Evolutionary conservation across 2,113 vertebrate species (phyloP), one percentile per base, ranked within the genome.

Genomic region (Oncorhynchus gorbuscha): DNA sequence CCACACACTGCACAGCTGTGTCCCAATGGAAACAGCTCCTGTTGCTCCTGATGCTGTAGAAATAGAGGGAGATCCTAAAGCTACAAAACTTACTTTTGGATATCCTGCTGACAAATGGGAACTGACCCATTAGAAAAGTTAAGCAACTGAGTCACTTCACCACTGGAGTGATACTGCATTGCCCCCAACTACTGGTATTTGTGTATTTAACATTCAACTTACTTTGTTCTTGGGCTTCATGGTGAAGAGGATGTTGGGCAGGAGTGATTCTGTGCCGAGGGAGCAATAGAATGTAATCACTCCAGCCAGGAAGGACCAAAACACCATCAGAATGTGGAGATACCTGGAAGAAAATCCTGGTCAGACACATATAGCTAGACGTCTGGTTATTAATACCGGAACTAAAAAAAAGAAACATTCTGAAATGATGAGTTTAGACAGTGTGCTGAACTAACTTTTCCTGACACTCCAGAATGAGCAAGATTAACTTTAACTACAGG

Each of bases 281-380:
- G 94, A 95, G 79, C 94, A 97, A 81, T 97, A 99, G 91, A 97
- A 99, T 2, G 95, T 96, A 84, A 94, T 83, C 39, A 95, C 87
- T 0, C 98, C 98, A 24, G 96, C 97, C 91, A 99, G 89, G 81
- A 99, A 97, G 0, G 97, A 99, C 98, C 98, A 99, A 90, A 99
- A 96, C 64, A 97, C 77, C 96, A 99, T 95, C 49, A 99, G 87
- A 81, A 99, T 84, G 76, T 96, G 96, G n/a, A 98, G 89, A 72
- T 96, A 98, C 87, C 98, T 99, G 39, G 2, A 45, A 89, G n/a
- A 66, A 48, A 9, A 74, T 14, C 3, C 3, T 13, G 9, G 20
- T 22, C 49, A 66, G 61, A 65, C 12, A 45, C 39, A 45, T 12
- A 16, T 14, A 14, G 9, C 18, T 22, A 62, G 59, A 62, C 11